Percentiles rank a stretch among this genome's conserved stretches.
Evolutionary conservation across 2,888 invertebrate genomes (phyloP).

Genomic region (Glyphotaelius pellucidus): DNA sequence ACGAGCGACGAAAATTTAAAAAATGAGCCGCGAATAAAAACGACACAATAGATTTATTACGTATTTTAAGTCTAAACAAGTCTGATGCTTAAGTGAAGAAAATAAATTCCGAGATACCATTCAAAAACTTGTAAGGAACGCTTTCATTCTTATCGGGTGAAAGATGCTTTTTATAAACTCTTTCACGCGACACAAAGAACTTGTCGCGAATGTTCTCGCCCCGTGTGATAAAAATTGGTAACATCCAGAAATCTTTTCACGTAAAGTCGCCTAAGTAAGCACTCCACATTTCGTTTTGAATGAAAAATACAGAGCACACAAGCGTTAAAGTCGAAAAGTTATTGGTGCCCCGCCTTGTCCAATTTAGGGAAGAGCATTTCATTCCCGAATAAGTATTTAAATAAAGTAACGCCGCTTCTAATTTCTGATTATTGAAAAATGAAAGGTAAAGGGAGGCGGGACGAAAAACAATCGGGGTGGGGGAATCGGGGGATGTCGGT

Average conservation of each 20-base stretch:
- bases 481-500: not conserved
- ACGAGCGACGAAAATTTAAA: slow-evolving; percentile 19
- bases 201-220: slow-evolving; percentile 47
- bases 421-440: slow-evolving; percentile 65
- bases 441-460: slow-evolving; percentile 44
- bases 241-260: slow-evolving; percentile 44
- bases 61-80: not conserved
- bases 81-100: slow-evolving; percentile 17
- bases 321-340: slow-evolving; percentile 54
- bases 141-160: slow-evolving; percentile 35
- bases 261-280: slow-evolving; percentile 55
- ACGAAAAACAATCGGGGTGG: slow-evolving; percentile 56
- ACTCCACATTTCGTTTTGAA: slow-evolving; percentile 51
- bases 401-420: slow-evolving; percentile 57
- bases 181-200: slow-evolving; percentile 47
- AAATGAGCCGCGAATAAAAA: not conserved
- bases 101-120: not conserved
- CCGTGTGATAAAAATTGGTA: slow-evolving; percentile 47
- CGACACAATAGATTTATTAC: not conserved
- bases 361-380: slow-evolving; percentile 62
- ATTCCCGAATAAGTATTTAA: slow-evolving; percentile 61
- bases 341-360: slow-evolving; percentile 55
- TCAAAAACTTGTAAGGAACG: slow-evolving; percentile 19
- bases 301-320: slow-evolving; percentile 15
- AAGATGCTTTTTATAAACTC: slow-evolving; percentile 42